These are phyloP conservation scores for Philereme vetulata DNA, from an alignment of 2,888 invertebrate genomes.

Conservation along the genomic window DNA sequence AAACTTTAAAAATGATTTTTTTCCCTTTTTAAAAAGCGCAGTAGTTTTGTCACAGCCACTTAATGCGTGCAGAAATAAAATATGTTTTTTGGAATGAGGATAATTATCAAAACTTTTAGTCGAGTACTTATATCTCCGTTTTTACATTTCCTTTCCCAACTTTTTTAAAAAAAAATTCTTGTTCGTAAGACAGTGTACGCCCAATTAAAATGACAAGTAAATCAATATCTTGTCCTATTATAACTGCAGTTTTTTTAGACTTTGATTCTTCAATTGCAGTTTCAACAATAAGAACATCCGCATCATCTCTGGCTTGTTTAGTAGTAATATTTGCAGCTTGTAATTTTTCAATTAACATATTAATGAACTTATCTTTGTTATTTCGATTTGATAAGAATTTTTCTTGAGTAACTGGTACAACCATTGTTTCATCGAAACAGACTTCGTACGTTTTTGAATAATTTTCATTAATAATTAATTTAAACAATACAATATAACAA, in stretches of 20 bases:
- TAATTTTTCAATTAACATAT: slow-evolving; percentile 53
- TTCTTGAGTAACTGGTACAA: too few species aligned
- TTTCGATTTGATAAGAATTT: slow-evolving; percentile 24
- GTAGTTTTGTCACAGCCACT: too few species aligned
- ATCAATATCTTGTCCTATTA: slow-evolving; percentile 59
- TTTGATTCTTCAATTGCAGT: slow-evolving; percentile 48
- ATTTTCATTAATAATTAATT: too few species aligned
- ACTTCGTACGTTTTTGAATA: too few species aligned
- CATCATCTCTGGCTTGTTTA: slow-evolving; percentile 56
- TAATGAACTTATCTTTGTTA: slow-evolving; percentile 43
- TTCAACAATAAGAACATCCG: slow-evolving; percentile 56
- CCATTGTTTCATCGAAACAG: too few species aligned
- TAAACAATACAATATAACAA: too few species aligned
- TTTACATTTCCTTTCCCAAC: slow-evolving; percentile 54
- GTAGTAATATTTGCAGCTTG: slow-evolving; percentile 52
- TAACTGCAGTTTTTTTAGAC: slow-evolving; percentile 44
- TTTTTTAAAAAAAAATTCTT: slow-evolving; percentile 53
- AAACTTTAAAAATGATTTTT: too few species aligned
- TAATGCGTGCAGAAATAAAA: too few species aligned
- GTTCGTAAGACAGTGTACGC: slow-evolving; percentile 45
- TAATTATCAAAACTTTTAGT: slow-evolving; percentile 50
- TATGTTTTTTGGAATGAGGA: too few species aligned
- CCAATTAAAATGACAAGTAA: slow-evolving; percentile 55
- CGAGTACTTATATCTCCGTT: slow-evolving; percentile 49
- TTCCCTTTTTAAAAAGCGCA: too few species aligned